phyloP scores from a whole-genome alignment of 2,797 vertebrate species.

The Salmo trutta region DNA sequence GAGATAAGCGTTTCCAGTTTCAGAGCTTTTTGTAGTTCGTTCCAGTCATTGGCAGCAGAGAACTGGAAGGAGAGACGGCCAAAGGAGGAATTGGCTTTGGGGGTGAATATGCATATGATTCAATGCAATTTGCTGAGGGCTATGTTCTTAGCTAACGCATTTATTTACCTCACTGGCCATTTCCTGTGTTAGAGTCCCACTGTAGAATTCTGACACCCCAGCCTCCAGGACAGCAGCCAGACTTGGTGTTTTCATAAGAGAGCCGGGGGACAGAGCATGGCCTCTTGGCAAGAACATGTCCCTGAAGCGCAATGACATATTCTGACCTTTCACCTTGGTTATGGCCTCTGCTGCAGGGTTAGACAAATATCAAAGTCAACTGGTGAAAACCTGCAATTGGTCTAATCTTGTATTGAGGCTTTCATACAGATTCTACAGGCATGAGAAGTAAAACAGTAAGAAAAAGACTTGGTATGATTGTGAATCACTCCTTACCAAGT shows the following conservation, averaged over 20 bases:
- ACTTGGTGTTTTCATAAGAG: constrained; percentile 69
- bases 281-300: constrained; percentile 77
- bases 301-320: constrained; percentile 72
- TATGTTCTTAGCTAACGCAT: not conserved
- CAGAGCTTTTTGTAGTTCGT: too few relatives aligned
- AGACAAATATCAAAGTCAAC: not conserved
- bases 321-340: constrained; percentile 71
- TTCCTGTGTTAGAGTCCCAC: constrained; percentile 80
- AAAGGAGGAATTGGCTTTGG: too few relatives aligned
- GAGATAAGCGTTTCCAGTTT: too few relatives aligned
- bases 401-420: not conserved
- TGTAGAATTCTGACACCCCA: constrained; percentile 79
- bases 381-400: not conserved
- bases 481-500: constrained; percentile 73
- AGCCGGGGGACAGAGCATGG: constrained; percentile 71
- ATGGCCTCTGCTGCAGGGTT: constrained; percentile 75
- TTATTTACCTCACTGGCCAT: constrained; percentile 79
- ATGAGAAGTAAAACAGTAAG: not conserved
- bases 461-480: not conserved
- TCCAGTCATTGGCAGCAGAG: too few relatives aligned
- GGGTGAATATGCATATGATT: not conserved
- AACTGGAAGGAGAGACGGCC: too few relatives aligned
- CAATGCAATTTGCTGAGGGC: not conserved
- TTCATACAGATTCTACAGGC: not conserved
- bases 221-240: constrained; percentile 76